These are phyloP conservation scores for Cichladusa arquata DNA, from an alignment of 2,113 vertebrate species.

Conservation along the genomic window DNA sequence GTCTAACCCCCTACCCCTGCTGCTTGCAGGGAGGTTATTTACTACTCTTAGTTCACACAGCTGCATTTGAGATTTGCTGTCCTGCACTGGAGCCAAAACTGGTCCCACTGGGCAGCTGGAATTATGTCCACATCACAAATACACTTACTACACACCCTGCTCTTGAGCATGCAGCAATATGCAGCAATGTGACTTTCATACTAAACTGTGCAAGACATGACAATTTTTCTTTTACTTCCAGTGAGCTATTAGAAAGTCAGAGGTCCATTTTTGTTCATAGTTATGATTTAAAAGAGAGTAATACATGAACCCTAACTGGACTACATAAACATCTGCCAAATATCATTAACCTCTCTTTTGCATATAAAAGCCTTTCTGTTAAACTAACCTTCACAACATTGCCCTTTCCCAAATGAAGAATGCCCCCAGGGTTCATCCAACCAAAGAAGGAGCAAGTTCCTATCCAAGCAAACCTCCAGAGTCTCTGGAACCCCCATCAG, in stretches of 20 bases:
- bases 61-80: not conserved
- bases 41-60: not conserved
- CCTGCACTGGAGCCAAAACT: not conserved
- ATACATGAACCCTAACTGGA: not conserved
- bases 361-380: not conserved
- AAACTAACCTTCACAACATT: not conserved
- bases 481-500: not conserved
- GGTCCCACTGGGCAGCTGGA: not conserved
- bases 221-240: not conserved
- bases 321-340: fast-evolving
- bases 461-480: not conserved
- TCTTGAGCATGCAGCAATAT: fast-evolving
- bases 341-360: not conserved
- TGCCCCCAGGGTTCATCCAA: not conserved
- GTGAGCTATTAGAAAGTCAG: not conserved
- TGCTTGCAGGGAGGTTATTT: not conserved
- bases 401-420: not conserved
- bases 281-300: not conserved
- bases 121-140: not conserved
- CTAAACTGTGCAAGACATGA: not conserved
- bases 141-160: not conserved
- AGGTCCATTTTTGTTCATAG: not conserved
- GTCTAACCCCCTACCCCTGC: not conserved
- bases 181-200: not conserved
- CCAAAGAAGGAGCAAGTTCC: not conserved